Evolutionary conservation across 2,113 vertebrate species (phyloP).

Genomic region (Patagioenas fasciata): DNA sequence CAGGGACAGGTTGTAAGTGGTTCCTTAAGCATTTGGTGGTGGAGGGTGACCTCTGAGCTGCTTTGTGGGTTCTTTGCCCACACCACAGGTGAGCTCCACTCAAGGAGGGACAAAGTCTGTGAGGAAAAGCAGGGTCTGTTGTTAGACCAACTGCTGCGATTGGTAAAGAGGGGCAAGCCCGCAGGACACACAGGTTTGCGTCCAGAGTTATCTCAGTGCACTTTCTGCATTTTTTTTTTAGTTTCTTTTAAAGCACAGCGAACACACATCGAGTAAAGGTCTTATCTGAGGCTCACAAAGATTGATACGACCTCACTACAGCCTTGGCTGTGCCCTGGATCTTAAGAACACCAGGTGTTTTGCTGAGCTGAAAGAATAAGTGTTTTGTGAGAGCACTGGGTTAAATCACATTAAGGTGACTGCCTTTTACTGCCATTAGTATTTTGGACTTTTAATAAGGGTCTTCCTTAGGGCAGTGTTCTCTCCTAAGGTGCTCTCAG

Average conservation of each 20-base stretch:
- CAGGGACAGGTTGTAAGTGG: not conserved
- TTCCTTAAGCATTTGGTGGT: not conserved
- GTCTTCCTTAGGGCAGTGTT: conserved; percentile 11
- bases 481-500: not conserved
- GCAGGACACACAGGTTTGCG: not conserved
- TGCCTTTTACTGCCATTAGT: conserved; percentile 29
- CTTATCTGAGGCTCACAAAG: not conserved
- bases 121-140: not conserved
- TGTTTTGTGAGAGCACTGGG: not conserved
- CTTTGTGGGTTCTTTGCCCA: not conserved
- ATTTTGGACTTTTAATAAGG: conserved; percentile 23
- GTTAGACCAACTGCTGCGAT: not conserved
- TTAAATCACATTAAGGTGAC: conserved; percentile 19
- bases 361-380: not conserved
- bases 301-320: not conserved
- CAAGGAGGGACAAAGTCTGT: fast-evolving
- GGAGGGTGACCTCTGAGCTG: not conserved
- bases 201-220: not conserved
- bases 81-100: not conserved
- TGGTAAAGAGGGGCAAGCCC: not conserved
- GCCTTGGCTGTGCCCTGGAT: not conserved
- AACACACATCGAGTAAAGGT: not conserved
- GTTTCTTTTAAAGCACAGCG: not conserved
- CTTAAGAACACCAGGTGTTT: conserved; percentile 20
- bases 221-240: not conserved